Evolutionary conservation across 2,888 invertebrate species (phyloP).

Genomic region (Salticus scenicus): DNA sequence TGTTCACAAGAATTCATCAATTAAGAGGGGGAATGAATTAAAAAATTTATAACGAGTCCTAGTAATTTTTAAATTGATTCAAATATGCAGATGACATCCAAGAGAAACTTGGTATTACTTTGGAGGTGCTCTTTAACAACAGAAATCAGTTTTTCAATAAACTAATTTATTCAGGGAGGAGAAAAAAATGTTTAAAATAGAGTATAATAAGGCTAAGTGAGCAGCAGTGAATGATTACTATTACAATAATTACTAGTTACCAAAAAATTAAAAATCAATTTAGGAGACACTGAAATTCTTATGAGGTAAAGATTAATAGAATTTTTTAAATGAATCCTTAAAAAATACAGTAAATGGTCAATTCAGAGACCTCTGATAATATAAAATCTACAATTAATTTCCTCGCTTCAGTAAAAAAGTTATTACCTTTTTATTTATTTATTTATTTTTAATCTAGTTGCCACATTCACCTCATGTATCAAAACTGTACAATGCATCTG

Average conservation of each 20-base stretch:
- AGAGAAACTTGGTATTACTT: too few relatives aligned
- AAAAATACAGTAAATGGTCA: constrained; percentile 8
- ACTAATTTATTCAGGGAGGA: too few relatives aligned
- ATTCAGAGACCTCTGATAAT: constrained; percentile 14
- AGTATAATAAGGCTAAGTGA: neutral
- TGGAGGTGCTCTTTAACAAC: too few relatives aligned
- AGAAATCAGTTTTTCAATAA: too few relatives aligned
- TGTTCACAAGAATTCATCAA: too few relatives aligned
- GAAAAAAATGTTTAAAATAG: constrained; percentile 5
- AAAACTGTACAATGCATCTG: constrained; percentile 54
- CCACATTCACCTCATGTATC: constrained; percentile 34
- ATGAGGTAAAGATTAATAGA: constrained; percentile 13
- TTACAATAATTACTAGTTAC: neutral
- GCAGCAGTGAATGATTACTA: neutral
- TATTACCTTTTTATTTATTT: too few relatives aligned
- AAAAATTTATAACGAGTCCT: too few relatives aligned
- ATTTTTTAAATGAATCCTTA: neutral
- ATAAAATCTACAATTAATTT: constrained; percentile 26
- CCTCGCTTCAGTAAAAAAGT: constrained; percentile 23
- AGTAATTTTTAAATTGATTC: too few relatives aligned
- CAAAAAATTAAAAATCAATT: neutral
- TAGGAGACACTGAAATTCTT: neutral
- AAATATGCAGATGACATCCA: too few relatives aligned
- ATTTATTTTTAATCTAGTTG: constrained; percentile 19
- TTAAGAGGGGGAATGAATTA: too few relatives aligned